phyloP scores from a whole-genome alignment of 1,140 invertebrate genomes.

The Cyclargus thomasi region DNA sequence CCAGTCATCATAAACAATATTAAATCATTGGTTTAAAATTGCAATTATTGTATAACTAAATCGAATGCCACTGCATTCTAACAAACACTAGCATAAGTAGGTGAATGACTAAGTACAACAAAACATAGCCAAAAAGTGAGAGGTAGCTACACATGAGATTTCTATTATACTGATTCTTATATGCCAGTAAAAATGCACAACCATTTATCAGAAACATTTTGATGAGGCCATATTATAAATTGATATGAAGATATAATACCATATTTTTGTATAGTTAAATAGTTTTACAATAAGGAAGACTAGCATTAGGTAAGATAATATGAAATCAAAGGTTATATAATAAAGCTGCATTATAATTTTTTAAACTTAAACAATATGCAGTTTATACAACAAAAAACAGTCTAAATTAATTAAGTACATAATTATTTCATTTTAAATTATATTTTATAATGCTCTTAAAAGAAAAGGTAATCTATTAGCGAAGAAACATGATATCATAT shows the following conservation, averaged over 20 bases:
- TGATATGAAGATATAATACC: neutral
- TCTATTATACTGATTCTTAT: neutral
- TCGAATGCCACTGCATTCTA: no score
- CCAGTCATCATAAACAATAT: no score
- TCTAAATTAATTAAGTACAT: conserved; percentile 41
- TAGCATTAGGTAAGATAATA: conserved; percentile 11
- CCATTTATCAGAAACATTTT: neutral
- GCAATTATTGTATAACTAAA: no score
- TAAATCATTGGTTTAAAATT: no score
- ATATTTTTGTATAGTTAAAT: neutral
- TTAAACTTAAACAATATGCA: conserved; percentile 19
- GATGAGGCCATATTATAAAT: neutral
- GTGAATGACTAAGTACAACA: neutral
- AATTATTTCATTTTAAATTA: conserved; percentile 20
- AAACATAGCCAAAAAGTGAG: neutral
- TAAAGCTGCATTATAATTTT: neutral
- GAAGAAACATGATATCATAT: conserved; percentile 86
- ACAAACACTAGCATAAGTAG: neutral
- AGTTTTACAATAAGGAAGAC: conserved; percentile 3
- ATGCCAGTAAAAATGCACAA: neutral
- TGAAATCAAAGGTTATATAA: conserved; percentile 6
- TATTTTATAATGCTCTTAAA: conserved; percentile 39
- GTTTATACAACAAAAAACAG: conserved; percentile 10
- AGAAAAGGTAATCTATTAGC: conserved; percentile 76
- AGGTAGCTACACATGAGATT: neutral